Percentiles rank a stretch among this genome's conserved stretches.
Evolutionary conservation across 2,113 vertebrate species (phyloP).

Genomic region (Dipodomys merriami): DNA sequence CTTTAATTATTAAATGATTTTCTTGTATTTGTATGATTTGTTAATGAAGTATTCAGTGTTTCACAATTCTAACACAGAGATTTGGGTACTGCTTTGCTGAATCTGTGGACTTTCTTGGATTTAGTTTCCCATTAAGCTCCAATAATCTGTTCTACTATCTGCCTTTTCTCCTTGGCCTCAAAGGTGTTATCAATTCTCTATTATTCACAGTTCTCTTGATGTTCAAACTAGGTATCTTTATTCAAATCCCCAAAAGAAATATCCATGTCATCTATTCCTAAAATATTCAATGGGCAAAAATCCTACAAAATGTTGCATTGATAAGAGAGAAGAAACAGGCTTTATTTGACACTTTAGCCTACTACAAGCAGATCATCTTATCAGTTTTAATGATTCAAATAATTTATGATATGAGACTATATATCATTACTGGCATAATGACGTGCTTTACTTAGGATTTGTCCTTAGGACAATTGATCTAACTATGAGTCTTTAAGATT

Average conservation of each 20-base stretch:
- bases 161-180: constrained; percentile 39
- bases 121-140: constrained; percentile 50
- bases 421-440: constrained; percentile 6
- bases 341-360: not conserved
- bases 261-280: constrained; percentile 41
- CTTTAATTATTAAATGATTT: constrained; percentile 25
- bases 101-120: not conserved
- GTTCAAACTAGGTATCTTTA: constrained; percentile 28
- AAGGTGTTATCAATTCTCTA: constrained; percentile 16
- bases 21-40: not conserved
- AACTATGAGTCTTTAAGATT: constrained; percentile 36
- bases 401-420: constrained; percentile 7
- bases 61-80: constrained; percentile 4
- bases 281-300: not conserved
- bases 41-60: not conserved
- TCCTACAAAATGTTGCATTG: constrained; percentile 31
- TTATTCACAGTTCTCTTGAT: constrained; percentile 50
- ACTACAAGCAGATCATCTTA: constrained; percentile 1
- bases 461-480: constrained; percentile 42
- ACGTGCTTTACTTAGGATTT: not conserved
- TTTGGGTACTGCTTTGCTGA: not conserved
- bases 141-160: not conserved
- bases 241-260: constrained; percentile 52
- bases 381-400: constrained; percentile 36
- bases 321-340: constrained; percentile 36